Evolutionary conservation across 2,113 vertebrate species (phyloP).

Genomic region (Xenopus borealis): DNA sequence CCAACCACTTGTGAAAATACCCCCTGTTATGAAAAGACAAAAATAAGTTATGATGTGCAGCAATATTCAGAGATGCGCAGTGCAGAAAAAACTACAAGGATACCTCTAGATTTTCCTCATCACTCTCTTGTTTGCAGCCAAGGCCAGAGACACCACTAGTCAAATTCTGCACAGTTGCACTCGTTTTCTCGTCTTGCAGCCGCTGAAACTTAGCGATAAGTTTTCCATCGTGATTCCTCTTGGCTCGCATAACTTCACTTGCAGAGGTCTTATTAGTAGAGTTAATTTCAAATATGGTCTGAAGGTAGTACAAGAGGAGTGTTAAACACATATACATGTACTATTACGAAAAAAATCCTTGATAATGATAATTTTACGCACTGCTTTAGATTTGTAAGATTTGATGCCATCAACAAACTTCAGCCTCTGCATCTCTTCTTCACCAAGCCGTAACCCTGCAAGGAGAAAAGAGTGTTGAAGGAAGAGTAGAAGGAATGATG

Average conservation of each 20-base stretch:
- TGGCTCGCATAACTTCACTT: slow-evolving; percentile 82
- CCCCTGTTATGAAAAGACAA: slow-evolving; percentile 57
- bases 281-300: slow-evolving; percentile 98
- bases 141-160: not conserved
- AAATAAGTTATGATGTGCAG: not conserved
- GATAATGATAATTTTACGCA: slow-evolving; percentile 44
- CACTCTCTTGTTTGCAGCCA: slow-evolving; percentile 17
- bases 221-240: slow-evolving; percentile 70
- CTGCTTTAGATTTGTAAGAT: slow-evolving; percentile 80
- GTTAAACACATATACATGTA: no score
- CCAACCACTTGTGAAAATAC: slow-evolving; percentile 73
- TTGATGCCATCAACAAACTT: slow-evolving; percentile 85
- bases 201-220: slow-evolving; percentile 75
- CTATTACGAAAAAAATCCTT: no score
- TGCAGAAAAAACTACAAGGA: not conserved
- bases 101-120: slow-evolving; percentile 59
- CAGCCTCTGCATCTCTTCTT: slow-evolving; percentile 78
- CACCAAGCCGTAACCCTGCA: slow-evolving; percentile 75
- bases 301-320: not conserved
- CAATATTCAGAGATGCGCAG: not conserved
- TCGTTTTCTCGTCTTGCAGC: slow-evolving; percentile 41
- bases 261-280: slow-evolving; percentile 76
- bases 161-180: slow-evolving; percentile 14
- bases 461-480: not conserved
- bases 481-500: no score